Evolutionary conservation across 2,888 invertebrate genomes (phyloP).

Genomic region (Dyspetes luteomarginatus): DNA sequence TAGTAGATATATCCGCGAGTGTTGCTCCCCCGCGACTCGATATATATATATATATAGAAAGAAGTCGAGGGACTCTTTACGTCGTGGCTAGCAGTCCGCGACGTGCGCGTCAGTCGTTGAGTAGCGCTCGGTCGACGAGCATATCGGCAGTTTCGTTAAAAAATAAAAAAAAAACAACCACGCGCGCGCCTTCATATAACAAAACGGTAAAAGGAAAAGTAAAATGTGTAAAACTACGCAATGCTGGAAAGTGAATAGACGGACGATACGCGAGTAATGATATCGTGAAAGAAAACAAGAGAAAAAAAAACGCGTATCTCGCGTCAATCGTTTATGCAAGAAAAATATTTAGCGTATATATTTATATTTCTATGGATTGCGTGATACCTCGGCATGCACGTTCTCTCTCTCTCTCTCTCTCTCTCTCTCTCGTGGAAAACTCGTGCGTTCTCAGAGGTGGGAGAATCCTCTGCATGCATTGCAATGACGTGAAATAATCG

Average conservation of each 20-base stretch:
- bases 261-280: slow-evolving; percentile 19
- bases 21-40: neutral
- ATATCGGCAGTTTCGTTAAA: slow-evolving; percentile 9
- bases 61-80: slow-evolving; percentile 19
- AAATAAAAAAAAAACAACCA: no score
- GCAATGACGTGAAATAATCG: slow-evolving; percentile 23
- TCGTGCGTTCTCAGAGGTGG: neutral
- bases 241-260: slow-evolving; percentile 44
- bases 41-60: no score
- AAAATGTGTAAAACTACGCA: slow-evolving; percentile 29
- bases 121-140: slow-evolving; percentile 22
- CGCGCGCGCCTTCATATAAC: slow-evolving; percentile 1
- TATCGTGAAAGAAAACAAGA: neutral
- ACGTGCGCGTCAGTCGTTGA: slow-evolving; percentile 35
- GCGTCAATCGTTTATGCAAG: neutral
- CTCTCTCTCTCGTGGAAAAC: neutral
- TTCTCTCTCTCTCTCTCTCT: slow-evolving; percentile 11
- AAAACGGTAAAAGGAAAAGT: neutral
- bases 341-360: slow-evolving; percentile 32
- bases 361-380: slow-evolving; percentile 2
- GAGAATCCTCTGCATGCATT: neutral
- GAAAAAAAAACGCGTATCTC: neutral
- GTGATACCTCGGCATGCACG: slow-evolving; percentile 9
- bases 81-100: slow-evolving; percentile 9
- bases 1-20: neutral